Conservation (phyloP, 2,113 vertebrate genomes). For the Opisthocomus hoazin region DNA sequence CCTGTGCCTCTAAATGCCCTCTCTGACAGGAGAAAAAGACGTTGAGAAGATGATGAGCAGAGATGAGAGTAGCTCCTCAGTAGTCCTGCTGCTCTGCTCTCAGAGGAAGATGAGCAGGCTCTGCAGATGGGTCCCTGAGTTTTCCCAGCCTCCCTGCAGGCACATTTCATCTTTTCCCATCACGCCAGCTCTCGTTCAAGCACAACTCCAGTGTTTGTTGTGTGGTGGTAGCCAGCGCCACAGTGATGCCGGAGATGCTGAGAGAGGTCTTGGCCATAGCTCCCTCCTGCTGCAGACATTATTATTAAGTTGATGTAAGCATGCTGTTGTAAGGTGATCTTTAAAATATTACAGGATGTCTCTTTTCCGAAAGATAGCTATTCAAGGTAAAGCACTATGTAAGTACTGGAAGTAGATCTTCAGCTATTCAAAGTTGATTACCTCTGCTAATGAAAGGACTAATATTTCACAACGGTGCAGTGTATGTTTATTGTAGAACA, state of each 20-base stretch:
- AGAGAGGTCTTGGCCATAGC: background rate
- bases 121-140: background rate
- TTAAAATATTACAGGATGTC: background rate
- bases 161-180: background rate
- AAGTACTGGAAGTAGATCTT: background rate
- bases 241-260: background rate
- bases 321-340: background rate
- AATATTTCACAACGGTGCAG: background rate
- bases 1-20: background rate
- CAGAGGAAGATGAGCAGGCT: background rate
- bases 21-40: background rate
- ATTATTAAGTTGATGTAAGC: background rate
- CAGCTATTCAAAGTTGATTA: background rate
- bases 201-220: accelerated
- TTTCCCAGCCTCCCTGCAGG: background rate
- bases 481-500: background rate
- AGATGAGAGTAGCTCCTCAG: background rate
- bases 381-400: background rate
- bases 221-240: background rate
- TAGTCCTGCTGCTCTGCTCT: background rate
- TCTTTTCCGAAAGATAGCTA: background rate
- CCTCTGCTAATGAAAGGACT: background rate
- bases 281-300: background rate
- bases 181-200: accelerated
- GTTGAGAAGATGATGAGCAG: accelerated